These are phyloP conservation scores for Triplophysa rosa DNA, from an alignment of 2,113 vertebrate species.

Conservation along the genomic window DNA sequence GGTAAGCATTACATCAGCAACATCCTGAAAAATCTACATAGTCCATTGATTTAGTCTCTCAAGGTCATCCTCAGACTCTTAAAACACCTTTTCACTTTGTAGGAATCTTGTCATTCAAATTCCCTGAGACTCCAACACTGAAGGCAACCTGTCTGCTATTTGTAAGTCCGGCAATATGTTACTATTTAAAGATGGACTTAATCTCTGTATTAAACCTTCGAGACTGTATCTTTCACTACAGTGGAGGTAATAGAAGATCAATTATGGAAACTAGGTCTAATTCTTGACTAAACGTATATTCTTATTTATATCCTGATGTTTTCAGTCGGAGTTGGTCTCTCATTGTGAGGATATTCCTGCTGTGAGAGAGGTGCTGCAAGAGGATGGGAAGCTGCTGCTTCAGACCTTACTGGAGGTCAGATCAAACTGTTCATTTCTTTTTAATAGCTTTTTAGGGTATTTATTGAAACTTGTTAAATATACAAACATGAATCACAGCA, in stretches of 20 bases:
- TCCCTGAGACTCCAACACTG: conserved; percentile 90
- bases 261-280: no score
- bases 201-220: no score
- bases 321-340: conserved; percentile 88
- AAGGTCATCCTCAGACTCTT: background rate
- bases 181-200: no score
- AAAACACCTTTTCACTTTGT: conserved; percentile 22
- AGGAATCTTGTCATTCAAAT: conserved; percentile 93
- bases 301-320: background rate
- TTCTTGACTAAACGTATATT: no score
- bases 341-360: conserved; percentile 83
- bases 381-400: conserved; percentile 86
- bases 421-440: no score
- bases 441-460: no score
- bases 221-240: background rate
- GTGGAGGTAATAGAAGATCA: background rate
- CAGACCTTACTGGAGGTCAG: conserved; percentile 90
- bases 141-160: conserved; percentile 92
- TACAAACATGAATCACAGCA: background rate
- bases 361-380: conserved; percentile 85
- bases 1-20: conserved; percentile 75
- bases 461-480: no score
- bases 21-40: background rate
- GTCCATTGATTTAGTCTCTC: background rate
- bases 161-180: conserved; percentile 76